Evolutionary conservation across 37 sponge, comb jelly and placozoan species (phyloP), one percentile per base, ranked within the genome.

Genomic region (Petrosia ficiformis): DNA sequence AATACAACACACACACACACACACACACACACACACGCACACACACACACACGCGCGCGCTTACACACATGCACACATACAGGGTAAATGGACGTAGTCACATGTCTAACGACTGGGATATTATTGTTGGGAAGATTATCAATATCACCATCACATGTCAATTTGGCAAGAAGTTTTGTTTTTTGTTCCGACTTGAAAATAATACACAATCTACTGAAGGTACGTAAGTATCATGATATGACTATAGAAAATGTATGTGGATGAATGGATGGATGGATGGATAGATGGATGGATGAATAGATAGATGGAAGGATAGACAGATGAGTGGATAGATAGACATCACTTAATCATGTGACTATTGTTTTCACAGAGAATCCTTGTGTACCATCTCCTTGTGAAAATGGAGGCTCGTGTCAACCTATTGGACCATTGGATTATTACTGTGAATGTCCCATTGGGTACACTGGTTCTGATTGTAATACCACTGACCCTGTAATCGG

Each of bases 61-160:
- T n/a, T n/a, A n/a, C n/a, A n/a, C n/a, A n/a, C n/a, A n/a, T n/a
- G n/a, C n/a, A n/a, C n/a, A n/a, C n/a, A n/a, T n/a, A n/a, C n/a
- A n/a, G n/a, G n/a, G n/a, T n/a, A n/a, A n/a, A n/a, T n/a, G n/a
- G n/a, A n/a, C n/a, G n/a, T n/a, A n/a, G n/a, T n/a, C n/a, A n/a
- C n/a, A n/a, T n/a, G n/a, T n/a, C n/a, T n/a, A n/a, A n/a, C n/a
- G n/a, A n/a, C n/a, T 70, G 71, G 71, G 71, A 70, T 36, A 22
- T 40, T 5, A 29, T 70, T 39, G 29, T n/a, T 39, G 43, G 29
- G 22, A 34, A 29, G 22, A 24, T 70, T 34, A 36, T 70, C 71
- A 70, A 70, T 70, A 29, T 29, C 22, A 70, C 71, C 29, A 29
- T 70, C 25, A 39, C 16, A 1, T 70, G 71, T 29, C 71, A 70